phyloP scores from a whole-genome alignment of 23 tunicate species.

The Halocynthia roretzi region DNA sequence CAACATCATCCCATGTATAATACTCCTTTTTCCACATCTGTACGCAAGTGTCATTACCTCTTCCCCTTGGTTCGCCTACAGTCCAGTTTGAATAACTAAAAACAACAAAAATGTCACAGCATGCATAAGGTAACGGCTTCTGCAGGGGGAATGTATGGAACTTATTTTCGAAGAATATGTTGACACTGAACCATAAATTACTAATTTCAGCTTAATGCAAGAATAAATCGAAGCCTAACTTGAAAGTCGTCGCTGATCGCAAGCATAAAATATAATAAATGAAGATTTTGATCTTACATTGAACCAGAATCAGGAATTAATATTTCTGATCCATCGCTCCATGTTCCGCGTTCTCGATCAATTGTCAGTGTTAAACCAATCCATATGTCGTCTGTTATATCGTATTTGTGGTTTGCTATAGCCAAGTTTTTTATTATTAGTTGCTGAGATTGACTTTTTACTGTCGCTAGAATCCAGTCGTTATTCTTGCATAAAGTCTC shows the following conservation, averaged over 20 bases:
- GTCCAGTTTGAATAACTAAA: constrained; percentile 7
- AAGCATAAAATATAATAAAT: no score
- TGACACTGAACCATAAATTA: no score
- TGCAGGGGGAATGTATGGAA: no score
- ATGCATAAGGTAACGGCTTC: no score
- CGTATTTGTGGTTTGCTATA: not conserved
- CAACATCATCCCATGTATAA: constrained; percentile 17
- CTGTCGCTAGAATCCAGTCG: not conserved
- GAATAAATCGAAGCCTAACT: no score
- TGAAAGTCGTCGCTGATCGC: no score
- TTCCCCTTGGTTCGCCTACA: constrained; percentile 7
- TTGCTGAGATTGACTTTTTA: not conserved
- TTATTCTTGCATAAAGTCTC: not conserved
- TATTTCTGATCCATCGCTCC: not conserved
- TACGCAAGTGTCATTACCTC: not conserved
- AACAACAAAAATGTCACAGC: not conserved
- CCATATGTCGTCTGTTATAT: not conserved
- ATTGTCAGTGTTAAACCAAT: not conserved
- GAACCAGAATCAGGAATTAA: no score
- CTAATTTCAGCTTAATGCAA: no score
- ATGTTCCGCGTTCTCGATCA: not conserved
- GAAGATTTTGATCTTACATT: no score
- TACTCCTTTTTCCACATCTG: not conserved
- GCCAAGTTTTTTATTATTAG: not conserved
- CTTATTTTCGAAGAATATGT: no score